Conservation (phyloP, 2,888 invertebrate genomes). For the Nomada lathburiana region DNA sequence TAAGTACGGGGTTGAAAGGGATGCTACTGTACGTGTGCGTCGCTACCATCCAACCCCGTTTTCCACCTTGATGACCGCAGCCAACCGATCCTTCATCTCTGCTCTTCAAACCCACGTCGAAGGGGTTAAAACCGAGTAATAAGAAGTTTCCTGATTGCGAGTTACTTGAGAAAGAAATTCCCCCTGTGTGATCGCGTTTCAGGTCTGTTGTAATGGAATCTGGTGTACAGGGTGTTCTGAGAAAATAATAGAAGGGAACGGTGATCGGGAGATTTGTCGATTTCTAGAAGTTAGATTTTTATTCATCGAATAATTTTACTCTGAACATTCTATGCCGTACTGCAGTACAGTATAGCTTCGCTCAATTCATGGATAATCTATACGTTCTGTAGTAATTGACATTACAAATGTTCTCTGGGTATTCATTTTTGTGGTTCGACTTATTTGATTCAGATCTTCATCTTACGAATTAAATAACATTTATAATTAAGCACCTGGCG, state of each 20-base stretch:
- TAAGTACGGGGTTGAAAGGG: constrained; percentile 76
- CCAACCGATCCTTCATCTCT: constrained; percentile 70
- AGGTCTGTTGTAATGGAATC: neutral
- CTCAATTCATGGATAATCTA: no score
- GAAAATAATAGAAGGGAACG: no score
- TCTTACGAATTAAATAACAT: no score
- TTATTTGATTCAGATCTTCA: no score
- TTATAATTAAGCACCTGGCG: no score
- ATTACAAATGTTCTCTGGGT: no score
- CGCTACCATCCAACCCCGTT: constrained; percentile 61
- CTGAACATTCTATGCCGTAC: no score
- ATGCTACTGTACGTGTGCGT: constrained; percentile 73
- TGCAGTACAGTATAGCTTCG: no score
- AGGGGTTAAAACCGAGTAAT: constrained; percentile 44
- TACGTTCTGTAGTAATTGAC: no score
- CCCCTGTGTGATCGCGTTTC: neutral
- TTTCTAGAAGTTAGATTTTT: neutral
- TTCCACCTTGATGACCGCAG: constrained; percentile 71
- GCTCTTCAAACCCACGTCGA: constrained; percentile 44
- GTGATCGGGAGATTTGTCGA: neutral
- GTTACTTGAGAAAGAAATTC: neutral
- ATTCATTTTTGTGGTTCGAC: no score
- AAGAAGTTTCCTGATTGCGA: constrained; percentile 55
- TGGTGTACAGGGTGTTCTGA: neutral
- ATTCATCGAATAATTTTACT: neutral